These are phyloP conservation scores for Meandrina meandrites DNA, from an alignment of 92 coral and sea anemone genomes.

Conservation along the genomic window DNA sequence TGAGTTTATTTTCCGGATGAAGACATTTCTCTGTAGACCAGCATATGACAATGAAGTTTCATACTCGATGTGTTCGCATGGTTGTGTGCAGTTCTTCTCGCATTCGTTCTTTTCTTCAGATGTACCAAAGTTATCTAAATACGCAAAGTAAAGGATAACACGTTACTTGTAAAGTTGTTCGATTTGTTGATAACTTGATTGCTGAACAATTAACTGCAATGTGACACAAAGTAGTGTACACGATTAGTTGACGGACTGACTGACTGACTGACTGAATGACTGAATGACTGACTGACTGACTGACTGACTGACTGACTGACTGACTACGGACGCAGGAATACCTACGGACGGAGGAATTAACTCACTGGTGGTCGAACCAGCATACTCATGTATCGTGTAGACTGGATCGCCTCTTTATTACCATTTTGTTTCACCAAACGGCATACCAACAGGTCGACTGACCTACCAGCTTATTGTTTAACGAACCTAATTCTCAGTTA, in stretches of 20 bases:
- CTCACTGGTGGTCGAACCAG: background rate
- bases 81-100: constrained; percentile 31
- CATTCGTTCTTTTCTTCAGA: constrained; percentile 30
- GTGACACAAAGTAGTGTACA: background rate
- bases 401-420: too few species aligned
- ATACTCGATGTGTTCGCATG: constrained; percentile 44
- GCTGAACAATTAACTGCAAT: background rate
- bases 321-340: background rate
- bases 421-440: too few species aligned
- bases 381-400: too few species aligned
- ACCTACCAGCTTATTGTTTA: background rate
- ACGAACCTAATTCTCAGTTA: too few species aligned
- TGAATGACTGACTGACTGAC: background rate
- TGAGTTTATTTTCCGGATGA: constrained; percentile 21
- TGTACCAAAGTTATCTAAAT: constrained; percentile 9
- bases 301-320: background rate
- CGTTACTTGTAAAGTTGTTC: too few species aligned
- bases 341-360: background rate
- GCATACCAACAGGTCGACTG: background rate
- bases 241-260: background rate
- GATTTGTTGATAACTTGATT: too few species aligned
- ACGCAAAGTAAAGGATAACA: background rate
- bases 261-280: background rate
- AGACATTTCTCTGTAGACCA: constrained; percentile 18
- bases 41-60: constrained; percentile 53